phyloP scores from a whole-genome alignment of 37 sponge, comb jelly and placozoan species.

The Axinella damicornis region DNA sequence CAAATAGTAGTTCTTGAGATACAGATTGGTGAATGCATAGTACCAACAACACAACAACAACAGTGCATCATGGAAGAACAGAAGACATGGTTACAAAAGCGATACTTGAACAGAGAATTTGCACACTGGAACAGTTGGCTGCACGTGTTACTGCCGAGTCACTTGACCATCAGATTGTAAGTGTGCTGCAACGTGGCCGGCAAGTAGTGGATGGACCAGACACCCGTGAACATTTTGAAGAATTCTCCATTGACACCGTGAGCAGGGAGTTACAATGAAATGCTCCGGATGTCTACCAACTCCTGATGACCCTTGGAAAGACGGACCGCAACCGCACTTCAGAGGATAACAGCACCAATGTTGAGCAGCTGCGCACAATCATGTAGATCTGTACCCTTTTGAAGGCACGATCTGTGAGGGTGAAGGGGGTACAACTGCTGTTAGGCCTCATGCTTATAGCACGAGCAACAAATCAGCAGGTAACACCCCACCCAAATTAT shows the following conservation, averaged over 20 bases:
- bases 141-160: too few species aligned
- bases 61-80: too few species aligned
- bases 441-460: slow-evolving; percentile 31
- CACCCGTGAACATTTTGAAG: not conserved
- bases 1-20: too few species aligned
- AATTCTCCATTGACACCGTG: not conserved
- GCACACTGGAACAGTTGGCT: too few species aligned
- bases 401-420: not conserved
- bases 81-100: too few species aligned
- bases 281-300: slow-evolving; percentile 8
- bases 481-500: not conserved
- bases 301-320: not conserved
- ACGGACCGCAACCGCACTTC: too few species aligned
- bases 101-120: too few species aligned
- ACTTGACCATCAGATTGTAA: too few species aligned
- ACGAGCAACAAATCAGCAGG: slow-evolving; percentile 31
- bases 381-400: slow-evolving; percentile 1
- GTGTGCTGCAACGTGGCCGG: too few species aligned
- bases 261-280: not conserved
- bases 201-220: slow-evolving; percentile 14
- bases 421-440: slow-evolving; percentile 28
- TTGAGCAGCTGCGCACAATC: not conserved
- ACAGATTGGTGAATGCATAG: too few species aligned
- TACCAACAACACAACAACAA: too few species aligned
- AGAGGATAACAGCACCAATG: not conserved